These are phyloP conservation scores for Eristalis intricaria DNA, from an alignment of 2,888 invertebrate species.

Conservation along the genomic window DNA sequence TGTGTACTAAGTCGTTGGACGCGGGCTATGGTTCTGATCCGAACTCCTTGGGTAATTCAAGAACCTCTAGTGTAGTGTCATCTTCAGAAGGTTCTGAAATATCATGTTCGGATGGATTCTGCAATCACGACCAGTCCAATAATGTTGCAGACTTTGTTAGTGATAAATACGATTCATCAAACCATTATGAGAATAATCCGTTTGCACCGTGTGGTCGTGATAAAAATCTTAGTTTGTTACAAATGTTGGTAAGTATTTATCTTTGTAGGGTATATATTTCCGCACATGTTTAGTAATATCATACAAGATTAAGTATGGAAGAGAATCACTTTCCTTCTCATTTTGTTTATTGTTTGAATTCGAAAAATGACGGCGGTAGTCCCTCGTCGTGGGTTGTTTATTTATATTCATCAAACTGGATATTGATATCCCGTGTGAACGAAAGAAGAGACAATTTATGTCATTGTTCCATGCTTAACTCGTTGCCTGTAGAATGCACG, in stretches of 20 bases:
- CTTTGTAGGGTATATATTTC: no score
- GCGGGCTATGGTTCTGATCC: conserved; percentile 93
- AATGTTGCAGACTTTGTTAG: conserved; percentile 69
- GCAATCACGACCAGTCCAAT: conserved; percentile 85
- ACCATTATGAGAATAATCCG: conserved; percentile 57
- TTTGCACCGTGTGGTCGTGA: conserved; percentile 66
- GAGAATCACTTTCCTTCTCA: no score
- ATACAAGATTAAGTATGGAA: no score
- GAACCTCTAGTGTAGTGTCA: conserved; percentile 90
- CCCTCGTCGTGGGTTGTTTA: no score
- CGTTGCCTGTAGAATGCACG: no score
- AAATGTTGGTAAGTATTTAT: conserved; percentile 89
- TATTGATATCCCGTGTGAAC: no score
- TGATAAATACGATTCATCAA: conserved; percentile 59
- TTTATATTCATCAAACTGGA: no score
- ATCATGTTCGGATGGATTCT: conserved; percentile 93
- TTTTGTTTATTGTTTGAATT: no score
- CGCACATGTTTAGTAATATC: no score
- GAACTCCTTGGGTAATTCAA: conserved; percentile 84
- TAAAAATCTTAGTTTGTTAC: conserved; percentile 84
- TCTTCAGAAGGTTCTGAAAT: conserved; percentile 95
- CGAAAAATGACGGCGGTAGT: no score
- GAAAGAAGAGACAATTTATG: no score
- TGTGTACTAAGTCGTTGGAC: conserved; percentile 86
- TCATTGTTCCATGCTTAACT: no score